Conservation (phyloP, 1,140 invertebrate species). For the Pentalonia nigronervosa region DNA sequence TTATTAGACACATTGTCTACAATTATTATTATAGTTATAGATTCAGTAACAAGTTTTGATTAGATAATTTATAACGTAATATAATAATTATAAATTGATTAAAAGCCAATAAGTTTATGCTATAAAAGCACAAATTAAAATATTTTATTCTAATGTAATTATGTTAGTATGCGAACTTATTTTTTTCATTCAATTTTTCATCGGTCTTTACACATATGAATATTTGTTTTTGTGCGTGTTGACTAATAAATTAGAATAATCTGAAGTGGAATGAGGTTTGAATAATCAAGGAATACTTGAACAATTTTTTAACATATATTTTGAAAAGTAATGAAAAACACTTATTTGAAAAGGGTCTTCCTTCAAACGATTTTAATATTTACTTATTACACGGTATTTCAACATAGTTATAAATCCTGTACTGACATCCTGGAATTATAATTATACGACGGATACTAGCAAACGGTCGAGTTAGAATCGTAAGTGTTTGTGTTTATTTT, state of each 20-base stretch:
- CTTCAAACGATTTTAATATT: not conserved
- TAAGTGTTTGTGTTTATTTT: no score
- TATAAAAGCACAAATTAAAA: not conserved
- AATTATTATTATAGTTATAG: not conserved
- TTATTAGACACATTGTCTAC: no score
- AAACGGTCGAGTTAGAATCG: no score
- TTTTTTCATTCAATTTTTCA: no score
- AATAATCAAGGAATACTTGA: not conserved
- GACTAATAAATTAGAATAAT: no score
- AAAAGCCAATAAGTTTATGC: not conserved
- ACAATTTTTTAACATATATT: not conserved
- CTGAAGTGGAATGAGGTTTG: no score
- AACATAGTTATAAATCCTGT: not conserved
- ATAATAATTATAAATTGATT: not conserved
- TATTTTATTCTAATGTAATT: not conserved
- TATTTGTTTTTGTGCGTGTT: not conserved
- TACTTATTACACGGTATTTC: not conserved
- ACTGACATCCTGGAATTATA: not conserved
- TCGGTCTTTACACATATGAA: not conserved
- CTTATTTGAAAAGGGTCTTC: not conserved
- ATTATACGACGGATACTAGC: no score
- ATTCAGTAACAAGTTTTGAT: no score
- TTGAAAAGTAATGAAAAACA: not conserved
- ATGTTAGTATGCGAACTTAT: no score
- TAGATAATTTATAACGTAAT: not conserved